These are phyloP conservation scores for Limnothrissa miodon DNA, from an alignment of 2,113 vertebrate species.

Conservation along the genomic window DNA sequence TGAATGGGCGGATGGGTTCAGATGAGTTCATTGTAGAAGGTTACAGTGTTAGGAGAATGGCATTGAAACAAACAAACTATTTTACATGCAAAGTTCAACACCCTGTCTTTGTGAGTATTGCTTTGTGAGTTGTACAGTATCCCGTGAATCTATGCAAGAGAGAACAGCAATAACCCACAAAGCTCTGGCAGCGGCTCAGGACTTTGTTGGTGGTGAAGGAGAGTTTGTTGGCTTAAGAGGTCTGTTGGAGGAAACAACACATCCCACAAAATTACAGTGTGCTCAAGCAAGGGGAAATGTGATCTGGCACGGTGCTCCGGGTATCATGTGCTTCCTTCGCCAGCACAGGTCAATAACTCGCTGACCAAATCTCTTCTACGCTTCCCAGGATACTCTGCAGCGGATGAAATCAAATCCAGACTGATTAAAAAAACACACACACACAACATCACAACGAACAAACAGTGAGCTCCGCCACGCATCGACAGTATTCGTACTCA, in stretches of 20 bases:
- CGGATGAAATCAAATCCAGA: neutral
- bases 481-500: neutral
- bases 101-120: neutral
- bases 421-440: neutral
- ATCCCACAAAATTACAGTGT: slow-evolving; percentile 14
- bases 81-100: neutral
- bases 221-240: neutral
- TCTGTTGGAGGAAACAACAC: neutral
- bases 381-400: neutral
- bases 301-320: neutral
- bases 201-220: neutral
- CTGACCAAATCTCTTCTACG: slow-evolving; percentile 16
- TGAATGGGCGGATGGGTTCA: neutral
- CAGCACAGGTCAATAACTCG: slow-evolving; percentile 12
- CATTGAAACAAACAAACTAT: neutral
- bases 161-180: neutral
- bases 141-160: neutral
- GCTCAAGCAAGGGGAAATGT: neutral
- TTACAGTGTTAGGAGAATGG: neutral
- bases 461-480: neutral
- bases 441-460: neutral
- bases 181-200: neutral
- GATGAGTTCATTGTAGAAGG: neutral
- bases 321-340: neutral
- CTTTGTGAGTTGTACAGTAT: neutral